Base-by-base conservation (phyloP, 2,113 vertebrate species). In the Burhinus bistriatus region DNA sequence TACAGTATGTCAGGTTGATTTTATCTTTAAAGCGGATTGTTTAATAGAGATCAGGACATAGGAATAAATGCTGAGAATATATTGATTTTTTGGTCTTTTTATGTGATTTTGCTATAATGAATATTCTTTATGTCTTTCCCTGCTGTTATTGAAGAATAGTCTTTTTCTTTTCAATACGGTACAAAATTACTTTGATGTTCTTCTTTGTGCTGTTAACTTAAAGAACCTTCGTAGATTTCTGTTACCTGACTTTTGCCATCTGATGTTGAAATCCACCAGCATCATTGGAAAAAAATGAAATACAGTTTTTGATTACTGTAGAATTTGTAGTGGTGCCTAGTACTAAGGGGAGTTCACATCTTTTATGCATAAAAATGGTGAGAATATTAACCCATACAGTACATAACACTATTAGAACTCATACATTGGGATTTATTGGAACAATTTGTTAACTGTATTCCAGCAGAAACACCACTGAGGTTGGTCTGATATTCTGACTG, bases 381-480 rank as follows among this genome's bases (percentile, higher is more conserved):
- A 85, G 30, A 65, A 57, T 77, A 65, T 76, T 64, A 85, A 76
- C 9, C 38, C 7, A 47, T 82, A 34, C 1, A 34, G 18, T n/a
- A 32, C 0, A 0, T 47, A 83, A 52, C 6, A 42, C 15, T 76
- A 62, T 69, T 18, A 69, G 12, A 87, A 87, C 3, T 69, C 10
- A 38, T 51, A n/a, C 1, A 2, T 20, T 75, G 12, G 17, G 18
- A 72, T 42, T 65, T 30, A 65, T 42, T 72, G n/a, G 3, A 61
- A 52, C 9, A 59, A 42, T 58, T 66, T 54, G 1, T 80, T 78
- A 51, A 11, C 32, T 61, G 23, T 29, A 14, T 36, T 80, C 30
- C 54, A 78, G 13, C 12, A 79, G 25, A 52, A 82, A 29, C 15
- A 19, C 19, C 0, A 0, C 15, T 34, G 38, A 49, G 6, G 3